Base-by-base conservation (phyloP, 2,888 invertebrate species). In the Saturnia pavonia region DNA sequence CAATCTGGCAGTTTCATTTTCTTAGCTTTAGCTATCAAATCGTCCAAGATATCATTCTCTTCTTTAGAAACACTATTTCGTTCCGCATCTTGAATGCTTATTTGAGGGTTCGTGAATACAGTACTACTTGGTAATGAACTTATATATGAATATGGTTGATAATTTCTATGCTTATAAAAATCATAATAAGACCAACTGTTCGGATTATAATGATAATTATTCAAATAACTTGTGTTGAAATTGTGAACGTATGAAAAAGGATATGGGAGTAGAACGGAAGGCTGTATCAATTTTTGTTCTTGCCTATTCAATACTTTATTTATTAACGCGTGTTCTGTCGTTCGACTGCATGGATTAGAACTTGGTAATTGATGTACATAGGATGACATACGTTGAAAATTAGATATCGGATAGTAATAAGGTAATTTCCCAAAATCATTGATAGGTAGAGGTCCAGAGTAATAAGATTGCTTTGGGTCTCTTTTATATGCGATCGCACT, bases 391-490 rank as follows among this genome's bases (percentile, higher is more conserved):
- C 86, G 84, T 75, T 91, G 88, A 57, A 89, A 88, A 48, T 74
- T 75, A 3, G 90, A 84, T 22, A 88, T 74, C 1, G 88, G 86
- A 69, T 89, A 88, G 71, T 88, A 87, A 78, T 89, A 91, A 0
- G 90, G 88, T 8, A 88, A 27, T 74, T 82, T 86, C 11, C 79
- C 76, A 60, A 85, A 84, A 69, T 89, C 85, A 45, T 77, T 82
- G 0, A 72, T 77, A 0, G 74, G 72, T 16, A 85, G 67, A 1
- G 79, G 70, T 14, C 82, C 82, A 27, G 77, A 80, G n/a, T 85
- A 87, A 69, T 82, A 85, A 0, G 78, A 70, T 19, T 77, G 69
- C 14, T 72, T 69, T 43, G 3, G 51, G 16, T 70, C 72, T 60
- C 71, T 73, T 67, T 73, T 75, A 22, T 70, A 63, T 66, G 78